phyloP scores from a whole-genome alignment of 2,888 invertebrate genomes.

The Tenthredo distinguenda region DNA sequence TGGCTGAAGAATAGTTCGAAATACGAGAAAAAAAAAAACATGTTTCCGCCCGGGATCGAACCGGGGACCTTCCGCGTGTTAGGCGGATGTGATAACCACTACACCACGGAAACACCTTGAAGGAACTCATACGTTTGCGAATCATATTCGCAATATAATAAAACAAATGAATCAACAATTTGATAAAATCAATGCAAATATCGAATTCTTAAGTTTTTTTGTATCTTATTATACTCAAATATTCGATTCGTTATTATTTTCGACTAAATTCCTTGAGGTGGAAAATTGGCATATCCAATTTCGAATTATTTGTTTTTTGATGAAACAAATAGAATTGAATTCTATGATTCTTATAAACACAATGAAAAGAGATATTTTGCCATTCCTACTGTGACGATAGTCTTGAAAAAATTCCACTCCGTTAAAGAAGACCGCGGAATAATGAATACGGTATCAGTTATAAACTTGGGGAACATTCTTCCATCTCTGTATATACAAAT shows the following conservation, averaged over 20 bases:
- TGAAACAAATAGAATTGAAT: too few relatives aligned
- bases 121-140: background rate
- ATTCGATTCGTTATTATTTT: background rate
- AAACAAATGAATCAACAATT: background rate
- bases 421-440: background rate
- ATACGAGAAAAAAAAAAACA: conserved; percentile 51
- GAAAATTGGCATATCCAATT: background rate
- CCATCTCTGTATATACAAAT: background rate
- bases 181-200: background rate
- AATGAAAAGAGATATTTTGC: background rate
- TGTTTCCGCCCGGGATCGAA: conserved; percentile 94
- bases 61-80: conserved; percentile 95
- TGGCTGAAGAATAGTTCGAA: background rate
- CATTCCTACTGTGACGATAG: too few relatives aligned
- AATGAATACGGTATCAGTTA: too few relatives aligned
- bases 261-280: background rate
- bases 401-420: background rate
- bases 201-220: background rate
- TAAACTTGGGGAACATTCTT: background rate
- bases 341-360: background rate
- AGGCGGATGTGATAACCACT: conserved; percentile 96
- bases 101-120: conserved; percentile 88
- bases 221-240: background rate
- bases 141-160: background rate
- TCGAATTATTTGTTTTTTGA: too few relatives aligned